Base-by-base conservation (phyloP, 2,888 invertebrate genomes). In the Mythimna impura region DNA sequence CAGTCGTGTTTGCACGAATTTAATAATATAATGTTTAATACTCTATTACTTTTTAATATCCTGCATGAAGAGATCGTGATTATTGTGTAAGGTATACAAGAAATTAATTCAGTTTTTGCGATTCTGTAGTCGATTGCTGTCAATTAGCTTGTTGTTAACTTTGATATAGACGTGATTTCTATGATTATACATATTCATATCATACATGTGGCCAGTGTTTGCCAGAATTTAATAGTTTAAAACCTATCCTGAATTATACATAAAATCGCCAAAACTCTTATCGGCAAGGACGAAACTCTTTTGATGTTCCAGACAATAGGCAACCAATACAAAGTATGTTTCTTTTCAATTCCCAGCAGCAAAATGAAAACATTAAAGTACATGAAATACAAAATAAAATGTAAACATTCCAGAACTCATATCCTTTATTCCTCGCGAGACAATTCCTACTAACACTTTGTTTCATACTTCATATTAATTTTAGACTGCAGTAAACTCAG, bases 381-480 rank as follows among this genome's bases (percentile, higher is more conserved):
- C 63, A 43, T 73, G 58, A 78, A 73, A 78, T 78, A 65, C 66
- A 74, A 74, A 82, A 81, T 69, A 78, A 74, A 74, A 82, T 66
- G 66, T 63, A 78, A 63, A 69, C 71, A 68, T 47, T 71, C 20
- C 43, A 22, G 43, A 36, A 36, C 40, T 68, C 70, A 65, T 66
- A 71, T 66, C 78, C 60, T 77, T 71, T 73, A 73, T 80, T 57
- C 40, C 52, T 67, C 73, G 52, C 58, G 55, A 81, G 73, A 84
- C 72, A 76, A 69, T 78, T 80, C 36, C 66, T 61, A 60, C 64
- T 63, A 72, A 64, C 73, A 84, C 70, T 82, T 80, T 58, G 66
- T 78, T 64, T 69, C 50, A 69, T 73, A 71, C 60, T 74, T 52
- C 40, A 71, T 73, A 76, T 80, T 82, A 78, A 78, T 84, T 82